Evolutionary conservation across 2,797 vertebrate species (phyloP).

Genomic region (Nyctibius grandis): DNA sequence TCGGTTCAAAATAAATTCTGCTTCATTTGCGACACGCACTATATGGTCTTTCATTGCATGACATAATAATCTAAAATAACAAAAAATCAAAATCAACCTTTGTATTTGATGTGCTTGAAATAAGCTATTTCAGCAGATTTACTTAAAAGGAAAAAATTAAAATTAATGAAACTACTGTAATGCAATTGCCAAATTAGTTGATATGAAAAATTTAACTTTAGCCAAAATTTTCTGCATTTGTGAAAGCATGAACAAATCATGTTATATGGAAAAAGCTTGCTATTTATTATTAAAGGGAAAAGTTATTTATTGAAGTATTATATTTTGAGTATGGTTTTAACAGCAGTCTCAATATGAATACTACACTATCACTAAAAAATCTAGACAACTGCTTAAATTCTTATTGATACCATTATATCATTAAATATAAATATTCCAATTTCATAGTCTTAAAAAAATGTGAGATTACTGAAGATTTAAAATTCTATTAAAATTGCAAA

Average conservation of each 20-base stretch:
- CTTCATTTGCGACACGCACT: conserved; percentile 95
- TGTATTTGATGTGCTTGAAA: neutral
- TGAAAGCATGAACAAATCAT: neutral
- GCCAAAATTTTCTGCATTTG: neutral
- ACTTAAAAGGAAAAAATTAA: neutral
- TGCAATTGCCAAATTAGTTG: neutral
- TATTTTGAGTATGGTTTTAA: neutral
- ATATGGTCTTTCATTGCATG: conserved; percentile 99
- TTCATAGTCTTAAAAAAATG: neutral
- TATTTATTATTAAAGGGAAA: neutral
- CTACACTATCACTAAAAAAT: neutral
- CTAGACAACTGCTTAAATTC: neutral
- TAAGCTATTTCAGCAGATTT: neutral
- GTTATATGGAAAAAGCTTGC: neutral
- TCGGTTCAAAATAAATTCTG: conserved; percentile 96
- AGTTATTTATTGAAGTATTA: neutral
- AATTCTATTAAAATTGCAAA: neutral
- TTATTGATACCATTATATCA: neutral
- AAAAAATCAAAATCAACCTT: conserved; percentile 8
- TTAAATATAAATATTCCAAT: neutral
- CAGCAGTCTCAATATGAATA: neutral
- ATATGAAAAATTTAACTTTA: neutral
- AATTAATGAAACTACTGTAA: neutral
- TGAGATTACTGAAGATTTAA: neutral
- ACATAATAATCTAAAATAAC: conserved; percentile 84